Conservation (phyloP, 2,888 invertebrate genomes). For the Dioctria rufipes region DNA sequence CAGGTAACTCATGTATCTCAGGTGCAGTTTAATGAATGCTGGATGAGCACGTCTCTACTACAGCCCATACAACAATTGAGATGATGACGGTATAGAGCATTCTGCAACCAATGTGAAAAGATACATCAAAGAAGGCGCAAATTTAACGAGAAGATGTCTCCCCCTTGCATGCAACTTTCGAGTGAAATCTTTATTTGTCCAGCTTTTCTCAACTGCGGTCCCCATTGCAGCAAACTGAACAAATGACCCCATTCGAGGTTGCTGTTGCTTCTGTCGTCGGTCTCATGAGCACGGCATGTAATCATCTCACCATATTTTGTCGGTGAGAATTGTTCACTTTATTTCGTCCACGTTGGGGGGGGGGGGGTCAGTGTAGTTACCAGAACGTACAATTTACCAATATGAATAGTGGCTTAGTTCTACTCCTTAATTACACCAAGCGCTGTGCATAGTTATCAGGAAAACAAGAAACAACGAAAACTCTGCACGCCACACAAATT, state of each 20-base stretch:
- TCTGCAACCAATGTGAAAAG: neutral
- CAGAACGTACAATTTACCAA: conserved; percentile 34
- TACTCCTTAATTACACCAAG: conserved; percentile 26
- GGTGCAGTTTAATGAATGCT: conserved; percentile 14
- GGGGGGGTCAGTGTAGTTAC: conserved; percentile 20
- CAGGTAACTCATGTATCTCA: neutral
- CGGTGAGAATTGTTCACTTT: conserved; percentile 48
- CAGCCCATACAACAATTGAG: conserved; percentile 25
- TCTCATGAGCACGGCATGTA: neutral
- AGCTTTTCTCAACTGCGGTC: neutral
- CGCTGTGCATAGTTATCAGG: neutral
- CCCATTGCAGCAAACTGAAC: conserved; percentile 5
- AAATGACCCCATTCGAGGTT: conserved; percentile 45
- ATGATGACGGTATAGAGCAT: conserved; percentile 26
- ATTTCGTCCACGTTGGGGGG: too few relatives aligned
- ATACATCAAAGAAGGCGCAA: neutral
- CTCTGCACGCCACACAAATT: neutral
- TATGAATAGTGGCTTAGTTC: conserved; percentile 21
- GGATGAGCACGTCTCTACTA: neutral
- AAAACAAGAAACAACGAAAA: neutral
- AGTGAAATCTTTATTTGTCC: conserved; percentile 7
- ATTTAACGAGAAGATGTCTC: neutral
- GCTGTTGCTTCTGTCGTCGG: neutral
- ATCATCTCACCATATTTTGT: conserved; percentile 29
- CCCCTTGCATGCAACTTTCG: neutral